Evolutionary conservation across 2,888 invertebrate genomes (phyloP).

Genomic region (Amorpha juglandis): DNA sequence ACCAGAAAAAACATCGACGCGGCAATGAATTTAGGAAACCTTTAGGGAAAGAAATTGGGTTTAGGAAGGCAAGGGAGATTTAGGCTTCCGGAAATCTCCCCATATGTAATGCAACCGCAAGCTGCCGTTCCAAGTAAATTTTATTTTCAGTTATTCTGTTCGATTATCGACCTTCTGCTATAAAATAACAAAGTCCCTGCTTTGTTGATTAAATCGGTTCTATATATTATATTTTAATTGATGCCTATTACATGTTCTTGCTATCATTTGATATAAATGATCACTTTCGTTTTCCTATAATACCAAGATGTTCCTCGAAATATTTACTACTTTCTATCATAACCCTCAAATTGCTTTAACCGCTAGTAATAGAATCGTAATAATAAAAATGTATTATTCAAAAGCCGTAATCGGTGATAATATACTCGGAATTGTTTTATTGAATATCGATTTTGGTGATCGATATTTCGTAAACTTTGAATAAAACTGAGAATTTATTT

Average conservation of each 20-base stretch:
- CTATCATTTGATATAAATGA: not conserved
- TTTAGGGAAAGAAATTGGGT: too few species aligned
- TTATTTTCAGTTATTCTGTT: too few species aligned
- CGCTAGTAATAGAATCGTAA: not conserved
- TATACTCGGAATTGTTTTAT: not conserved
- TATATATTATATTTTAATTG: too few species aligned
- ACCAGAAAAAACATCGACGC: too few species aligned
- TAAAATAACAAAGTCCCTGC: too few species aligned
- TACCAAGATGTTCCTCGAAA: not conserved
- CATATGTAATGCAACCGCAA: too few species aligned
- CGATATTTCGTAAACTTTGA: not conserved
- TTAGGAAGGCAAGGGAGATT: too few species aligned
- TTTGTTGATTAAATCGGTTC: too few species aligned
- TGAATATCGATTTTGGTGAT: slow-evolving; percentile 7
- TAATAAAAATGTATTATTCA: slow-evolving; percentile 5
- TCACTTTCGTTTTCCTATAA: not conserved
- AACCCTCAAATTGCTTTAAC: not conserved
- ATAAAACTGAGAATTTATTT: not conserved
- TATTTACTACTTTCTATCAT: not conserved
- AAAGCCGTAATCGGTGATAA: slow-evolving; percentile 10
- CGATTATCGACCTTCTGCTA: too few species aligned
- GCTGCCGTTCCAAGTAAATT: too few species aligned
- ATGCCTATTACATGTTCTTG: not conserved
- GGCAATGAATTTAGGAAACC: too few species aligned
- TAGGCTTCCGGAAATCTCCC: too few species aligned